Percentiles rank a stretch among this genome's conserved stretches.
Evolutionary conservation across 2,888 invertebrate species (phyloP).

Genomic region (Nymphalis urticae): DNA sequence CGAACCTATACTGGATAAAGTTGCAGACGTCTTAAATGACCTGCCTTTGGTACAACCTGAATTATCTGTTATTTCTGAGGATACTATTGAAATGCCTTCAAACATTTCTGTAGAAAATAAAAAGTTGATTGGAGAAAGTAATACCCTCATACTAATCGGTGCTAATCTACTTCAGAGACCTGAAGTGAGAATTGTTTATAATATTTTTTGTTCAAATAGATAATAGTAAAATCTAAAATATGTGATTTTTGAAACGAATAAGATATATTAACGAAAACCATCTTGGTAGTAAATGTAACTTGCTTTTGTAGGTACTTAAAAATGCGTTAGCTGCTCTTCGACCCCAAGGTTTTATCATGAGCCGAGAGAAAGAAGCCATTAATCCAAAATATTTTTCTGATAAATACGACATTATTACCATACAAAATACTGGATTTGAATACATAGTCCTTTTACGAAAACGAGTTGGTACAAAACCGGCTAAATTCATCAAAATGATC

Average conservation of each 20-base stretch:
- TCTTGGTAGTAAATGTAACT: not conserved
- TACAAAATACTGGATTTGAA: constrained; percentile 76
- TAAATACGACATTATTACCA: constrained; percentile 74
- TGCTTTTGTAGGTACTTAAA: constrained; percentile 60
- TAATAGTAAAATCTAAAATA: not conserved
- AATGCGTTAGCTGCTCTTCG: constrained; percentile 73
- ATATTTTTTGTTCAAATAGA: constrained; percentile 53
- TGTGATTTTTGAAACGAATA: no score
- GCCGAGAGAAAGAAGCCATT: constrained; percentile 80
- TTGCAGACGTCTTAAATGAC: no score
- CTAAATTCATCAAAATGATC: constrained; percentile 72
- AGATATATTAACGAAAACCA: no score
- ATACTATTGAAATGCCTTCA: constrained; percentile 61
- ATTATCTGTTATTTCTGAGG: constrained; percentile 80
- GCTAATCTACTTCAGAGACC: constrained; percentile 65
- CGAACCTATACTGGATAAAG: constrained; percentile 75
- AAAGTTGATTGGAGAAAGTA: constrained; percentile 79
- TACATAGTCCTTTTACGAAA: constrained; percentile 80
- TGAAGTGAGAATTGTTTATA: constrained; percentile 55
- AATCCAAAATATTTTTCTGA: constrained; percentile 66
- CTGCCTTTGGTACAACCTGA: constrained; percentile 84
- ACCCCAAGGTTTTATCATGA: constrained; percentile 83
- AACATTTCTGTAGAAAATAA: constrained; percentile 77
- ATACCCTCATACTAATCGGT: constrained; percentile 75
- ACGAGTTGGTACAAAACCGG: constrained; percentile 67